A percentile compares a stretch with the other conserved stretches of the same genome.
These are phyloP conservation scores for Ceraclea dissimilis DNA, from an alignment of 2,888 invertebrate species.

Conservation along the genomic window DNA sequence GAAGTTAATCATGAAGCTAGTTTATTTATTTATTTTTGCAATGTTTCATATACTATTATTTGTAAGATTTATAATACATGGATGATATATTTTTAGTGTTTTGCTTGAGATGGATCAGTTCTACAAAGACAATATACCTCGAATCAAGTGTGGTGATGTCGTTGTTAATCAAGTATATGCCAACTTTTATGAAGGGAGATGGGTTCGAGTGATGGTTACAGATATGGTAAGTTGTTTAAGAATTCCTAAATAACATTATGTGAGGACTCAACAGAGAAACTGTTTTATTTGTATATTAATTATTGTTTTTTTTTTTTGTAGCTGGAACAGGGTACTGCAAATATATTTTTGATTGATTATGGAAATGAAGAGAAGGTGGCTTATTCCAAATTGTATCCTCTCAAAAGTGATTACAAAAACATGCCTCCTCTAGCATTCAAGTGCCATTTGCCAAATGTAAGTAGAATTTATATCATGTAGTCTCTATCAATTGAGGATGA, in stretches of 20 bases:
- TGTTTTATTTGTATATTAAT: too few species aligned
- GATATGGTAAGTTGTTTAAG: not conserved
- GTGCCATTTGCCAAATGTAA: conserved; percentile 9
- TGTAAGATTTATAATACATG: not conserved
- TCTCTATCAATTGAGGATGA: too few species aligned
- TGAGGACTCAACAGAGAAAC: too few species aligned
- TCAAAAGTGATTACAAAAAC: conserved; percentile 6
- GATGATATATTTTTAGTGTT: not conserved
- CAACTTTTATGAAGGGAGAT: not conserved
- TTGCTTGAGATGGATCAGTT: not conserved
- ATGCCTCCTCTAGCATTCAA: conserved; percentile 1
- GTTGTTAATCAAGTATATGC: not conserved
- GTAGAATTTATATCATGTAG: not conserved
- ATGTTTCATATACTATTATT: too few species aligned
- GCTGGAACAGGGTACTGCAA: not conserved
- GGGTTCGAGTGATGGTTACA: not conserved
- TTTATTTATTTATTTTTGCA: too few species aligned
- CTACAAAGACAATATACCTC: not conserved
- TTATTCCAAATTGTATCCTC: conserved; percentile 3
- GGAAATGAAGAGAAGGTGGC: conserved; percentile 2
- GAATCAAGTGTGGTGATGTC: not conserved
- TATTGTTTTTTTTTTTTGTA: too few species aligned
- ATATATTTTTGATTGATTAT: conserved; percentile 10
- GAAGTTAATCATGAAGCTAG: too few species aligned
- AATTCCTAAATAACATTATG: too few species aligned